These are phyloP conservation scores for Pterobdella sp. DNA, from an alignment of 2,888 invertebrate species.

Conservation along the genomic window DNA sequence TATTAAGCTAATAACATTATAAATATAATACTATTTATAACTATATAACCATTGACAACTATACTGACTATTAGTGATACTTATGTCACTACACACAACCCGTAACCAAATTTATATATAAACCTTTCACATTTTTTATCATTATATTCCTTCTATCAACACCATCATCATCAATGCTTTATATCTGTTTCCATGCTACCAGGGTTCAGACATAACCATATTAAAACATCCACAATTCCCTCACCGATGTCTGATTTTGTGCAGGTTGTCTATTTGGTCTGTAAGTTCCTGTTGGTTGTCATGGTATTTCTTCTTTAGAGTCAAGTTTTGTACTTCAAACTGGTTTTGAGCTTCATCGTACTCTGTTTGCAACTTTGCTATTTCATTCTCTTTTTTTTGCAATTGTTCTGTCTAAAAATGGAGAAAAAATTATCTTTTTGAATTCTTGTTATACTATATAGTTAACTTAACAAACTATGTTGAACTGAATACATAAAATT, in stretches of 20 bases:
- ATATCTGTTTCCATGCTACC: neutral
- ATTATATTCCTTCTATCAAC: neutral
- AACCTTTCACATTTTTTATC: neutral
- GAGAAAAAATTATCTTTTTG: no score
- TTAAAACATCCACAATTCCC: neutral
- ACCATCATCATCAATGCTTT: neutral
- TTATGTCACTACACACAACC: no score
- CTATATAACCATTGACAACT: no score
- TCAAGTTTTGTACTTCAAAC: slow-evolving; percentile 20
- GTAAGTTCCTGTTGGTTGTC: slow-evolving; percentile 27
- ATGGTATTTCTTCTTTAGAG: slow-evolving; percentile 31
- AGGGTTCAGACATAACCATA: neutral
- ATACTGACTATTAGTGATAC: no score
- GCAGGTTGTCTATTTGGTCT: slow-evolving; percentile 30
- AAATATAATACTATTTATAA: no score
- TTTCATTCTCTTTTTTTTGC: slow-evolving; percentile 13
- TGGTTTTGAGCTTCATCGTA: slow-evolving; percentile 19
- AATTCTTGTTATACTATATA: no score
- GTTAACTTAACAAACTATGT: no score
- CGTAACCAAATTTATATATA: neutral
- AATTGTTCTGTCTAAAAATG: slow-evolving; percentile 13
- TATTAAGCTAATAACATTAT: no score
- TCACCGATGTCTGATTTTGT: slow-evolving; percentile 57
- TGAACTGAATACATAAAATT: no score
- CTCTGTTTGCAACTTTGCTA: slow-evolving; percentile 15